Evolutionary conservation across 2,888 invertebrate species (phyloP).

Genomic region (Laspeyria flexula): DNA sequence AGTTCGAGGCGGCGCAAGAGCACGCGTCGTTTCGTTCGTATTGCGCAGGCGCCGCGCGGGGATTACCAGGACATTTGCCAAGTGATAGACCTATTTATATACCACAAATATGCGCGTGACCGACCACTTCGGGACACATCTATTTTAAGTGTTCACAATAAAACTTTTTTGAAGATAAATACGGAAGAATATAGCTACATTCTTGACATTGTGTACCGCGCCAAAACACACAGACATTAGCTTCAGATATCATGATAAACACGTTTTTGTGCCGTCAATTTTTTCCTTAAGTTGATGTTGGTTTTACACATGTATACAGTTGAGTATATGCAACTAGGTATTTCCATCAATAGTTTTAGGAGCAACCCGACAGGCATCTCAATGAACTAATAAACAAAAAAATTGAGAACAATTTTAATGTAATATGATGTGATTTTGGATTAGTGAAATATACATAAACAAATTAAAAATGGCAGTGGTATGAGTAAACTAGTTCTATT

Average conservation of each 20-base stretch:
- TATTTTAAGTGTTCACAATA: constrained; percentile 71
- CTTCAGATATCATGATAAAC: neutral
- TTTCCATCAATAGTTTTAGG: no score
- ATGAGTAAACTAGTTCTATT: no score
- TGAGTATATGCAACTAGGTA: no score
- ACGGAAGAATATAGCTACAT: constrained; percentile 51
- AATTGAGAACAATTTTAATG: no score
- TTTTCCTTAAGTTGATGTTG: no score
- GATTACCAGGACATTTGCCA: constrained; percentile 74
- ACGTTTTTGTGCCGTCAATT: neutral
- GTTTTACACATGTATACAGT: no score
- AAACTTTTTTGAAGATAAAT: constrained; percentile 58
- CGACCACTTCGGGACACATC: constrained; percentile 67
- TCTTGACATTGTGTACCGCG: constrained; percentile 29
- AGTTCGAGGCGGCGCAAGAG: constrained; percentile 32
- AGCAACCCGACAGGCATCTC: no score
- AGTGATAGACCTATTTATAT: constrained; percentile 79
- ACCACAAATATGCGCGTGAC: constrained; percentile 78
- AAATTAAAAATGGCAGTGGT: no score
- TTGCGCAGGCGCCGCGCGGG: constrained; percentile 50
- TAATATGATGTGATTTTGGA: no score
- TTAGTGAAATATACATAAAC: no score
- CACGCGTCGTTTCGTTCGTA: constrained; percentile 66
- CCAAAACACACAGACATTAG: neutral
- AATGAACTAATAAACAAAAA: no score